phyloP scores from a whole-genome alignment of 2,888 invertebrate species.

The Cybosia mesomella region DNA sequence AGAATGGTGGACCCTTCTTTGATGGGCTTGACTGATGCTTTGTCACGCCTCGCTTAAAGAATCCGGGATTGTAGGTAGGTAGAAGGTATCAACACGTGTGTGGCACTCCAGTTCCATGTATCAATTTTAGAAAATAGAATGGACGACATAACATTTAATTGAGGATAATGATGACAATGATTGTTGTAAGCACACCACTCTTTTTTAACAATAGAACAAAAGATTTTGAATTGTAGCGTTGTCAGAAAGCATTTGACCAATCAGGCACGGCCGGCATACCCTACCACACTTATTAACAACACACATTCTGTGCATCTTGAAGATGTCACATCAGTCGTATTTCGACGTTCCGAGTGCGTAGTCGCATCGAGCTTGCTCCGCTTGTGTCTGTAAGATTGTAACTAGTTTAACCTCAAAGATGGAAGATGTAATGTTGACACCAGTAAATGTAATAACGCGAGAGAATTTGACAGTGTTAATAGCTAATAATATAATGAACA shows the following conservation, averaged over 20 bases:
- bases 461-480: constrained; percentile 70
- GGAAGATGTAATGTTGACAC: constrained; percentile 66
- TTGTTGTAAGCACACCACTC: too few relatives aligned
- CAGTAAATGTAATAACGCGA: constrained; percentile 68
- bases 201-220: background rate
- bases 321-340: background rate
- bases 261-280: background rate
- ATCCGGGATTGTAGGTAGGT: too few relatives aligned
- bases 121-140: too few relatives aligned
- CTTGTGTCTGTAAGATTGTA: background rate
- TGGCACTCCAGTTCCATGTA: too few relatives aligned
- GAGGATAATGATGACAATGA: too few relatives aligned
- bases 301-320: background rate
- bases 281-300: background rate
- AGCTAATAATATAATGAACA: constrained; percentile 71
- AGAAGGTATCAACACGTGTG: too few relatives aligned
- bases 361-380: constrained; percentile 11
- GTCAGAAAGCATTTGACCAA: too few relatives aligned
- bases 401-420: constrained; percentile 50
- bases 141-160: too few relatives aligned
- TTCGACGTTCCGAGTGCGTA: background rate
- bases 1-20: too few relatives aligned
- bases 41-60: too few relatives aligned
- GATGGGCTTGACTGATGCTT: too few relatives aligned
- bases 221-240: background rate